These are phyloP conservation scores for Gambusia holbrooki DNA, from an alignment of 2,113 vertebrate genomes.

Conservation along the genomic window DNA sequence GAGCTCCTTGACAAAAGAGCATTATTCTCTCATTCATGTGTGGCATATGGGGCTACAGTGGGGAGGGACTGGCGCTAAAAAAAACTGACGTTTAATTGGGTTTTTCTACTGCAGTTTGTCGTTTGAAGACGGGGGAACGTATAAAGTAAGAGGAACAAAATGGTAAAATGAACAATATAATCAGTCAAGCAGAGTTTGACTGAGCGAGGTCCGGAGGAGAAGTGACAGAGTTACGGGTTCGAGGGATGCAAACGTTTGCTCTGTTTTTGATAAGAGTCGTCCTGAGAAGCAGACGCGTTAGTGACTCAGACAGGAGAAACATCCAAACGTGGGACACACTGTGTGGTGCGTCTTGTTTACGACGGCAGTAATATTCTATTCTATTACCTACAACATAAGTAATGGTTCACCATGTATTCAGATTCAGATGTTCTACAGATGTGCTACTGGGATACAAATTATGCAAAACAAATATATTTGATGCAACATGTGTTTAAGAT, in stretches of 20 bases:
- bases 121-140: constrained; percentile 37
- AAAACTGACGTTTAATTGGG: constrained; percentile 68
- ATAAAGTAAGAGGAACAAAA: constrained; percentile 1
- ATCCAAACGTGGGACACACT: neutral
- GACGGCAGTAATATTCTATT: neutral
- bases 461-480: neutral
- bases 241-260: neutral
- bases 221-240: neutral
- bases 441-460: neutral
- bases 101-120: constrained; percentile 52
- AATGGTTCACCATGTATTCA: neutral
- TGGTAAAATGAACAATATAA: neutral
- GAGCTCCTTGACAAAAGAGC: constrained; percentile 59
- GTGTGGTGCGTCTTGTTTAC: neutral
- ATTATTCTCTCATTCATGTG: constrained; percentile 70
- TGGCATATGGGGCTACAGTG: constrained; percentile 38
- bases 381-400: neutral
- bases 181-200: neutral
- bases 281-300: neutral
- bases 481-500: neutral
- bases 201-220: neutral
- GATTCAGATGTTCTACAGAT: neutral
- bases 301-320: neutral
- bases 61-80: constrained; percentile 54
- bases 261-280: neutral